A percentile compares a stretch with the other conserved stretches of the same genome.
Evolutionary conservation across 1,140 invertebrate genomes (phyloP).

Genomic region (Leptinotarsa undecemlineata): DNA sequence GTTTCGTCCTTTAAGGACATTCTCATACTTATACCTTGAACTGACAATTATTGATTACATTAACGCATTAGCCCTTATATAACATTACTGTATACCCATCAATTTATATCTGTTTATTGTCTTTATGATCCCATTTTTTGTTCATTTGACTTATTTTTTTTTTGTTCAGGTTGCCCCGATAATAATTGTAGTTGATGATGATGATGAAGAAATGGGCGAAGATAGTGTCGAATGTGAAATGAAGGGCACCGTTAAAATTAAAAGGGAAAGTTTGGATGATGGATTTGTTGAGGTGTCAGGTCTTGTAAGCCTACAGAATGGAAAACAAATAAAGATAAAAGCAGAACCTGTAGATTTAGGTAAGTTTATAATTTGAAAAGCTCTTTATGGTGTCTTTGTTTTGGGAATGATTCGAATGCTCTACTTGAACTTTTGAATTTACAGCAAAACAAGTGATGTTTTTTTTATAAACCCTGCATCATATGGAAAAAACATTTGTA

Average conservation of each 20-base stretch:
- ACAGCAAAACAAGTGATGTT: too few relatives aligned
- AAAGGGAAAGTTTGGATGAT: slow-evolving; percentile 53
- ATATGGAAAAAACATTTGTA: too few relatives aligned
- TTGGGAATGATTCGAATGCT: too few relatives aligned
- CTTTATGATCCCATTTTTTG: not conserved
- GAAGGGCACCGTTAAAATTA: slow-evolving; percentile 46
- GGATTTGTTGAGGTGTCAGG: slow-evolving; percentile 56
- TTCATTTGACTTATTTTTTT: not conserved
- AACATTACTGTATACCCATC: not conserved
- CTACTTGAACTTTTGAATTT: too few relatives aligned
- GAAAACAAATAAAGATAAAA: slow-evolving; percentile 59
- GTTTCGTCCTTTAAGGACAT: too few relatives aligned
- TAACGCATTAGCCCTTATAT: too few relatives aligned
- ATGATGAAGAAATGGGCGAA: slow-evolving; percentile 50
- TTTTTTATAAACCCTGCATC: too few relatives aligned
- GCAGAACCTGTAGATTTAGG: slow-evolving; percentile 65
- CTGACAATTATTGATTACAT: too few relatives aligned
- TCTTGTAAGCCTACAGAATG: slow-evolving; percentile 49
- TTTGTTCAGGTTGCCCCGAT: slow-evolving; percentile 30
- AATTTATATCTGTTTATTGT: not conserved
- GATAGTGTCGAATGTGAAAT: slow-evolving; percentile 26
- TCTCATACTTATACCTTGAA: too few relatives aligned
- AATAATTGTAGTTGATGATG: slow-evolving; percentile 59
- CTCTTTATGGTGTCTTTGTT: too few relatives aligned
- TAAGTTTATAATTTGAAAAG: slow-evolving; percentile 43